Base-by-base conservation (phyloP, 2,888 invertebrate genomes). In the Pimpla rufipes region DNA sequence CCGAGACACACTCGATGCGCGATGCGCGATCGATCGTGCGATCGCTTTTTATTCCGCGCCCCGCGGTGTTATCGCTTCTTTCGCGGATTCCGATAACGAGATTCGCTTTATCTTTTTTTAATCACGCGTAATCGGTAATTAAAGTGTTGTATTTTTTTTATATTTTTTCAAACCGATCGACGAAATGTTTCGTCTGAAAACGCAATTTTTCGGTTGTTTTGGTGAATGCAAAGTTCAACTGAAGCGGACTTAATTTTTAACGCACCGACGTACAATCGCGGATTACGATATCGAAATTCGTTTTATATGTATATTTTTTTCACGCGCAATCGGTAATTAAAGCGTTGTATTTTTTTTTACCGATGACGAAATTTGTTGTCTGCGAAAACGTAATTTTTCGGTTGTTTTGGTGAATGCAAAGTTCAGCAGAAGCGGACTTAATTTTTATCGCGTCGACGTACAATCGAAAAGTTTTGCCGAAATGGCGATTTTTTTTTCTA, bases 1-100 rank as follows among this genome's bases (percentile, higher is more conserved):
- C n/a, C n/a, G n/a, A n/a, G n/a, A 37, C 18, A 37, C 37, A 37
- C 59, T 57, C 57, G 13, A 11, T n/a, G n/a, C n/a, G n/a, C n/a
- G 47, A 47, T n/a, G 4, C 35, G 29, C 35, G 29, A 59, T 59
- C 62, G 62, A 62, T 62, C 16, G 37, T 18, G 37, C 13, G 62
- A 62, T 62, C 29, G 29, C 29, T 29, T 62, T 62, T 62, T 62
- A 62, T 62, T 16, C 2, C 29, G 10, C 23, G 21, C 37, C 37
- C 18, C 18, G 11, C n/a, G 21, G 5, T 21, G 5, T 11, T 52
- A 23, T 57, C 57, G 29, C 29, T 55, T 55, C 10, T 11, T 21
- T 52, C 52, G 8, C 21, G 16, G 11, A 55, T n/a, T 23, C 5
- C 10, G 23, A 21, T 21, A 21, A 52, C 6, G 16, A 7, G 16